Conservation (phyloP, 2,113 vertebrate genomes). For the Ceratotherium simum region DNA sequence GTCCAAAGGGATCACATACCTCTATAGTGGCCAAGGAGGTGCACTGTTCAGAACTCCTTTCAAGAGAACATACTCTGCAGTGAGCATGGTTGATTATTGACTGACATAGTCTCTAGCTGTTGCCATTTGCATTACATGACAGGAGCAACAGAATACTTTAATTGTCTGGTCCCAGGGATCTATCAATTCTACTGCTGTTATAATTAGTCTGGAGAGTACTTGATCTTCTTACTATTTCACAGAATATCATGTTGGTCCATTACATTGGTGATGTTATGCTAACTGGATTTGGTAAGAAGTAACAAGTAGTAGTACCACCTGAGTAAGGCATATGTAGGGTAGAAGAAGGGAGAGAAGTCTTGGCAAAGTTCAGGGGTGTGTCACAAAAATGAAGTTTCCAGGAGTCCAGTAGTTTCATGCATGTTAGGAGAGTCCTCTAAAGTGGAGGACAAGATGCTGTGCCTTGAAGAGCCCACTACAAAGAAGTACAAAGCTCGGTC, state of each 20-base stretch:
- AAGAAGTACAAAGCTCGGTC: neutral
- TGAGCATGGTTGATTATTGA: neutral
- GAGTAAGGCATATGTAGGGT: neutral
- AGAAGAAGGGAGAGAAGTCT: neutral
- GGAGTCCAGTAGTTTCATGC: neutral
- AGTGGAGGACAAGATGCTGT: neutral
- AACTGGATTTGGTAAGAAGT: neutral
- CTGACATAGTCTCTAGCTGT: neutral
- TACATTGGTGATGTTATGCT: neutral
- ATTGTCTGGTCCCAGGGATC: neutral
- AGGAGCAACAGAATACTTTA: neutral
- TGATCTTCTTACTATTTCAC: neutral
- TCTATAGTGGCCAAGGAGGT: neutral
- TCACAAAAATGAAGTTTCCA: conserved; percentile 18
- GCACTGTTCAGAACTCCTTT: neutral
- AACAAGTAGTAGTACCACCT: neutral
- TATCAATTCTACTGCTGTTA: neutral
- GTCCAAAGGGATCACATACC: neutral
- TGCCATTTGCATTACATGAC: neutral
- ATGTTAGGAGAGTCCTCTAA: neutral
- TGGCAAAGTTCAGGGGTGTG: neutral
- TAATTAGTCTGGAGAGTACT: neutral
- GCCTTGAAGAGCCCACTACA: neutral
- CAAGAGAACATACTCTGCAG: neutral
- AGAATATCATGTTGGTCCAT: neutral